Percentiles rank a stretch among this genome's conserved stretches.
phyloP scores from a whole-genome alignment of 1,140 invertebrate genomes.

The Leptinotarsa undecemlineata region DNA sequence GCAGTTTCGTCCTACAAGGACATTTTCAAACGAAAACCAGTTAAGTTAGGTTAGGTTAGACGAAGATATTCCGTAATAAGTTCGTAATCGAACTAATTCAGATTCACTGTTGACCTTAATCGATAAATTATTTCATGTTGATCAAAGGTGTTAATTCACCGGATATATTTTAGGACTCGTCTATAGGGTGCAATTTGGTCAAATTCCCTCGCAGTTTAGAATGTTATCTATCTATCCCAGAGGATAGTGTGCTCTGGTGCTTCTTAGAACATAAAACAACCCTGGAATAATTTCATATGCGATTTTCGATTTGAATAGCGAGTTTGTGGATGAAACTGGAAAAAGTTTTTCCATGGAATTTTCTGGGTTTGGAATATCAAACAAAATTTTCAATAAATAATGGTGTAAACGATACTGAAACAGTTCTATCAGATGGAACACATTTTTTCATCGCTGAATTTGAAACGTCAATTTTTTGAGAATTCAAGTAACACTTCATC shows the following conservation, averaged over 20 bases:
- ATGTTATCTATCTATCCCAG: slow-evolving; percentile 27
- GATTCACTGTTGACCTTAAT: neutral
- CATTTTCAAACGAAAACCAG: too few species aligned
- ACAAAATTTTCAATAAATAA: too few species aligned
- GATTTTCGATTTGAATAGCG: neutral
- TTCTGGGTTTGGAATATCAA: too few species aligned
- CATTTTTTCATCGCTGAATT: too few species aligned
- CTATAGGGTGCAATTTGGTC: slow-evolving; percentile 21
- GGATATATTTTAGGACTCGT: slow-evolving; percentile 20
- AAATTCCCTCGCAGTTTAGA: slow-evolving; percentile 23
- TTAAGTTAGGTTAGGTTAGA: too few species aligned
- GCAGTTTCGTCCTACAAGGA: too few species aligned
- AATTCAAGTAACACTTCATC: too few species aligned
- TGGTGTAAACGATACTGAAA: too few species aligned
- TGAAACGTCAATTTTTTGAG: too few species aligned
- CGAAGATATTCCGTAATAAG: too few species aligned
- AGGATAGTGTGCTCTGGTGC: slow-evolving; percentile 21
- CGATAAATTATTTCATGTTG: slow-evolving; percentile 2
- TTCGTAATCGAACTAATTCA: neutral
- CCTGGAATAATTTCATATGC: slow-evolving; percentile 18
- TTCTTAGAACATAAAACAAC: slow-evolving; percentile 22
- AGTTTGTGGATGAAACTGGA: neutral
- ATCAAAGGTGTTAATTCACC: slow-evolving; percentile 18
- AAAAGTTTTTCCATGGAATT: too few species aligned
- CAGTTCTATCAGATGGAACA: too few species aligned